Conservation (phyloP, 2,113 vertebrate species). For the Athene cunicularia region DNA sequence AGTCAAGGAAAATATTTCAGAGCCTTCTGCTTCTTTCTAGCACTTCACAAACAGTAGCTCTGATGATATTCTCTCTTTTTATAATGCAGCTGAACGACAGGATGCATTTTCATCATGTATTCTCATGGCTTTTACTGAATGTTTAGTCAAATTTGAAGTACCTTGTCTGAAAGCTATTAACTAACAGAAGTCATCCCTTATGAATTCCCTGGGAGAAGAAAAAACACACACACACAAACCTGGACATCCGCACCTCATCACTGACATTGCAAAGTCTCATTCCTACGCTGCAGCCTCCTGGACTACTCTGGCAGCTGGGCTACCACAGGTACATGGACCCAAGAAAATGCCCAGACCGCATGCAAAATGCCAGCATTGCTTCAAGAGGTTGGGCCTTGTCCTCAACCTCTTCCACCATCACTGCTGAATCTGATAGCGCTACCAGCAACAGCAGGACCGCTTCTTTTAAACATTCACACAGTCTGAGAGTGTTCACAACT, state of each 20-base stretch:
- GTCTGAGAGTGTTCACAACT: not conserved
- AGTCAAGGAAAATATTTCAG: not conserved
- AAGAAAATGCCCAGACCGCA: not conserved
- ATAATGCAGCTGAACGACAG: not conserved
- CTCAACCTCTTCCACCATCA: not conserved
- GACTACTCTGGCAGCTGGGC: not conserved
- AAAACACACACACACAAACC: not conserved
- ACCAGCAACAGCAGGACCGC: not conserved
- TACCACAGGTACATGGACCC: not conserved
- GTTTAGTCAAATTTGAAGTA: not conserved
- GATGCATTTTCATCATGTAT: not conserved
- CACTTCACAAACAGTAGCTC: not conserved
- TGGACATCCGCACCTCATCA: not conserved
- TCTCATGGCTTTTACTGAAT: not conserved
- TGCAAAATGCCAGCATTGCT: not conserved
- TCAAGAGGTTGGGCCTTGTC: not conserved
- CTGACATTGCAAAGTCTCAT: not conserved
- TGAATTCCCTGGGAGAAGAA: not conserved
- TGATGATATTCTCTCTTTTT: not conserved
- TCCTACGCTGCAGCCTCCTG: not conserved
- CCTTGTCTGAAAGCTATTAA: not conserved
- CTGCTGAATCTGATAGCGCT: not conserved
- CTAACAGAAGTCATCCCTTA: not conserved
- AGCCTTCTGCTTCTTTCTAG: not conserved
- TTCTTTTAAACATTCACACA: not conserved